A percentile compares a stretch with the other conserved stretches of the same genome.
phyloP scores from a whole-genome alignment of 2,113 vertebrate species.

The Laticauda colubrina region DNA sequence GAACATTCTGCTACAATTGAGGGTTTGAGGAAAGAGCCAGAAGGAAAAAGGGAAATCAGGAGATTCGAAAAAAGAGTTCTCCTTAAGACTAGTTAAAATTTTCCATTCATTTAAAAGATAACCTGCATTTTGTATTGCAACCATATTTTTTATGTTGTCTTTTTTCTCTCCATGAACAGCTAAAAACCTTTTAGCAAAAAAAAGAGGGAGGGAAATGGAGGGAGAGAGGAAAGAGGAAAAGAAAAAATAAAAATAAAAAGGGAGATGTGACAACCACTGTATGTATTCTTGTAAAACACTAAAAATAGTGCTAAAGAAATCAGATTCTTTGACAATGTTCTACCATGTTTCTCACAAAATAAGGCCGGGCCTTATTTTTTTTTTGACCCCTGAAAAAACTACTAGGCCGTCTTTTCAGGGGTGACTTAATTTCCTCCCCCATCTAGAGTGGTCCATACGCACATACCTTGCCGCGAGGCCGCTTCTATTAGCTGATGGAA shows the following conservation, averaged over 20 bases:
- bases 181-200: neutral
- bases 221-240: neutral
- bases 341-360: neutral
- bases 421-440: too few relatives aligned
- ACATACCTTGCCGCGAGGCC: too few relatives aligned
- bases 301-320: neutral
- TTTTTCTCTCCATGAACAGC: neutral
- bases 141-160: neutral
- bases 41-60: neutral
- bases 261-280: neutral
- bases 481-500: too few relatives aligned
- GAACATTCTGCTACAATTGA: neutral
- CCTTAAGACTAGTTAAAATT: neutral
- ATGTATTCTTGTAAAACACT: neutral
- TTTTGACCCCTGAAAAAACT: too few relatives aligned
- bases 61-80: neutral
- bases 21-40: neutral
- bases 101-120: neutral
- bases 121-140: neutral
- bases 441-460: too few relatives aligned
- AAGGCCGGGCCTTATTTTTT: too few relatives aligned
- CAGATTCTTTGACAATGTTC: neutral
- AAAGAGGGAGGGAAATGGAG: neutral
- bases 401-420: too few relatives aligned
- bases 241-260: neutral